phyloP scores from a whole-genome alignment of 2,113 vertebrate genomes.

The Naja naja region DNA sequence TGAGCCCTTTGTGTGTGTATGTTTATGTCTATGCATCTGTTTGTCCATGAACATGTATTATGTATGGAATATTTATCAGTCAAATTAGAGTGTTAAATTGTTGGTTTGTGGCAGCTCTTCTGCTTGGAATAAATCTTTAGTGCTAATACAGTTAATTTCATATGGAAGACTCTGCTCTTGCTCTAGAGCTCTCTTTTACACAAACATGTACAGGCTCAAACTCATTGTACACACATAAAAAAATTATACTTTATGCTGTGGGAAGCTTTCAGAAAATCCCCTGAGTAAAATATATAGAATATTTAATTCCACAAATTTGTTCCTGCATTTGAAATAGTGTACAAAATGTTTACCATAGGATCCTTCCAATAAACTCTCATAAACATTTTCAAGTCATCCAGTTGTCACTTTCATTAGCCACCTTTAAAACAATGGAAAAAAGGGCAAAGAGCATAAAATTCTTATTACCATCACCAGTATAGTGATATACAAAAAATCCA shows the following conservation, averaged over 20 bases:
- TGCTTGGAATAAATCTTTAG: neutral
- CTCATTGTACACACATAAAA: neutral
- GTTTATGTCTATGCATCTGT: neutral
- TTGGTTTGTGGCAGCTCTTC: neutral
- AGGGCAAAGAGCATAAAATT: neutral
- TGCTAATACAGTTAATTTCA: neutral
- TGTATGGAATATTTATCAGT: slow-evolving; percentile 12
- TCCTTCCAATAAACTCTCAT: neutral
- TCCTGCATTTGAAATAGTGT: neutral
- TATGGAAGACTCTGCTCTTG: neutral
- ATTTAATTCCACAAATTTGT: neutral
- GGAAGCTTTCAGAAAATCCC: neutral
- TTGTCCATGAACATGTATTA: neutral
- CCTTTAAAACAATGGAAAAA: neutral
- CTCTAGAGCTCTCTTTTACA: no score
- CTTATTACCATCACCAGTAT: neutral
- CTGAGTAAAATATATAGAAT: neutral
- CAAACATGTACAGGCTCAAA: neutral
- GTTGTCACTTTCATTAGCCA: neutral
- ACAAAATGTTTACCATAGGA: neutral
- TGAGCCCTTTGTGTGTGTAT: slow-evolving; percentile 15
- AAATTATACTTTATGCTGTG: neutral
- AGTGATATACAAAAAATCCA: neutral
- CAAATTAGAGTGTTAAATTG: neutral
- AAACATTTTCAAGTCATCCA: neutral